Evolutionary conservation across 2,797 vertebrate genomes (phyloP), one percentile per base, ranked within the genome.

Genomic region (Gymnopithys bicolor): DNA sequence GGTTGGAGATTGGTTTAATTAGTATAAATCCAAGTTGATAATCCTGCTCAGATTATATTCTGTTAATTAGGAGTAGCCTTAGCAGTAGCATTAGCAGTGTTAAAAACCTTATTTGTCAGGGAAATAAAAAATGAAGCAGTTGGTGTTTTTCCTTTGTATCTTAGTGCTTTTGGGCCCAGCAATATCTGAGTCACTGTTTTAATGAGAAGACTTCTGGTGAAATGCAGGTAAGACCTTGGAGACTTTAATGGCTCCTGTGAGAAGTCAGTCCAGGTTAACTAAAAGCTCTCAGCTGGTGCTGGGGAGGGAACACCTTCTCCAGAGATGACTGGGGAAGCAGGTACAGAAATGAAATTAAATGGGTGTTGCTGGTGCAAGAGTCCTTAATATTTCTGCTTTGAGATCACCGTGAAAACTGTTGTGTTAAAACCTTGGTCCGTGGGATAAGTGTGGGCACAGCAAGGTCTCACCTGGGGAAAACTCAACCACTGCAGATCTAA

Each of bases 141-240:
- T 84, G 94, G 13, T 95, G 6, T 94, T 93, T 96, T 95, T 81
- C 68, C 90, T 97, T 96, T 97, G 93, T 76, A 90, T 68, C 88
- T 94, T 96, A 92, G 88, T 94, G 95, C 88, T 97, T 96, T 95
- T 88, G 91, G 93, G 90, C 95, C 87, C 51, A 19, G 92, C 90
- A 97, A 92, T 87, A 92, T 87, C 89, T 95, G 92, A 96, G 88
- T 89, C 97, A 90, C 90, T 89, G 22, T 81, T 92, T 96, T 95
- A 97, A 97, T 88, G 95, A 97, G 94, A 94, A 90, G 92, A 55
- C 30, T 95, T 95, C 95, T 94, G 85, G 77, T 94, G 90, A 97
- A 94, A 79, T 13, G 33, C 51, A 91, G 95, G 95, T 97, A 90
- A 90, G 84, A 91, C 93, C 92, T 94, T 96, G 87, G 95, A 97